Evolutionary conservation across 2,797 vertebrate species (phyloP).

Genomic region (Knipowitschia caucasica): DNA sequence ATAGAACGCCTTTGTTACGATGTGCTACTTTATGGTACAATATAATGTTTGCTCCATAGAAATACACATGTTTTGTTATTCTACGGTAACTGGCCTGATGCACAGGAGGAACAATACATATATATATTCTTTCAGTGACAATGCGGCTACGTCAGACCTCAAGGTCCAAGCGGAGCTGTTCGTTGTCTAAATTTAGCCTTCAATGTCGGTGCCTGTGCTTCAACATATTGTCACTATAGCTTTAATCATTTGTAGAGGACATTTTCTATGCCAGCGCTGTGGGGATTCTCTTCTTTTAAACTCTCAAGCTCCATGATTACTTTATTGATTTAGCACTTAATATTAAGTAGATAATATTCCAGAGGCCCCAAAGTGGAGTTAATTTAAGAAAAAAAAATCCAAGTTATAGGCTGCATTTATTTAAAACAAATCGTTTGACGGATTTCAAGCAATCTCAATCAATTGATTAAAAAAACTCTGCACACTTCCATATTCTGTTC

Average conservation of each 20-base stretch:
- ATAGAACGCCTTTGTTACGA: not conserved
- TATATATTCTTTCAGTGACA: too few relatives aligned
- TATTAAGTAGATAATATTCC: not conserved
- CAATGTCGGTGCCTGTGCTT: not conserved
- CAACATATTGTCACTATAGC: not conserved
- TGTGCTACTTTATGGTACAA: not conserved
- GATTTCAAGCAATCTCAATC: too few relatives aligned
- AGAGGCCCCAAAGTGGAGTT: too few relatives aligned
- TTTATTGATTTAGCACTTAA: not conserved
- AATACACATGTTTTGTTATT: too few relatives aligned
- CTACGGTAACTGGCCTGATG: too few relatives aligned
- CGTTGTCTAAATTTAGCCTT: not conserved
- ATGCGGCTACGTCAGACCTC: not conserved
- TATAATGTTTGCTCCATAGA: not conserved
- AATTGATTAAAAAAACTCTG: too few relatives aligned
- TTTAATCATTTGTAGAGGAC: not conserved
- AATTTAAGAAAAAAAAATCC: too few relatives aligned
- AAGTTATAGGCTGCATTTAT: too few relatives aligned
- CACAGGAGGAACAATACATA: too few relatives aligned
- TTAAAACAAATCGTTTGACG: too few relatives aligned
- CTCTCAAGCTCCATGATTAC: not conserved
- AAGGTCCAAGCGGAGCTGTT: not conserved
- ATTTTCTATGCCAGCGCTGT: not conserved
- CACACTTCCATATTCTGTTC: too few relatives aligned
- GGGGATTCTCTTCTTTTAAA: not conserved